Conservation (phyloP, 64 coral and sea anemone species). For the Montipora sp. region DNA sequence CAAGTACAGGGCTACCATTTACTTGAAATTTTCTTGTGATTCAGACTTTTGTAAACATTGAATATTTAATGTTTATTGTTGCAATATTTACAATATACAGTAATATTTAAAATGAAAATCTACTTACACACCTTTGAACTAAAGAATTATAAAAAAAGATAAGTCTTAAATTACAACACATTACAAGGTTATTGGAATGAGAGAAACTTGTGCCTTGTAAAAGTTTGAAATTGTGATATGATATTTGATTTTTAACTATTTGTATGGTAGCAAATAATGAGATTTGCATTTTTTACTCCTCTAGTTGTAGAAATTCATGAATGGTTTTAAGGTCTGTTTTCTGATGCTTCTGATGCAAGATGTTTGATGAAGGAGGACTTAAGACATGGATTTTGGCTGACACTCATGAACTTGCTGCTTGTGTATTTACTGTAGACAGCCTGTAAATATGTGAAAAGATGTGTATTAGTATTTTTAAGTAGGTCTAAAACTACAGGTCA, state of each 20-base stretch:
- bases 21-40: no score
- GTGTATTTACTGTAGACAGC: slow-evolving; percentile 82
- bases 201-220: no score
- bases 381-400: slow-evolving; percentile 44
- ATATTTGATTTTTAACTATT: no score
- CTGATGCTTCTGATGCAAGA: slow-evolving; percentile 19
- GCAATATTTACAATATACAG: slow-evolving; percentile 39
- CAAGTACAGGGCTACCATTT: no score
- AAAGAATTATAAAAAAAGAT: not conserved
- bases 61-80: no score
- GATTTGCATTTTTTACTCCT: no score
- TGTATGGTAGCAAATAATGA: no score
- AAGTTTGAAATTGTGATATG: no score
- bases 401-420: slow-evolving; percentile 80
- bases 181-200: not conserved
- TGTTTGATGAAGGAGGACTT: slow-evolving; percentile 8
- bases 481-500: no score
- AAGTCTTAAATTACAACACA: not conserved
- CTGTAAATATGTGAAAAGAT: slow-evolving; percentile 1
- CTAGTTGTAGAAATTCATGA: not conserved
- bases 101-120: slow-evolving; percentile 19
- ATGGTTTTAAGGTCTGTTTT: not conserved
- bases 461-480: not conserved
- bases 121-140: not conserved
- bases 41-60: no score